Conservation (phyloP, 2,888 invertebrate species). For the Drosophila aldrichi region DNA sequence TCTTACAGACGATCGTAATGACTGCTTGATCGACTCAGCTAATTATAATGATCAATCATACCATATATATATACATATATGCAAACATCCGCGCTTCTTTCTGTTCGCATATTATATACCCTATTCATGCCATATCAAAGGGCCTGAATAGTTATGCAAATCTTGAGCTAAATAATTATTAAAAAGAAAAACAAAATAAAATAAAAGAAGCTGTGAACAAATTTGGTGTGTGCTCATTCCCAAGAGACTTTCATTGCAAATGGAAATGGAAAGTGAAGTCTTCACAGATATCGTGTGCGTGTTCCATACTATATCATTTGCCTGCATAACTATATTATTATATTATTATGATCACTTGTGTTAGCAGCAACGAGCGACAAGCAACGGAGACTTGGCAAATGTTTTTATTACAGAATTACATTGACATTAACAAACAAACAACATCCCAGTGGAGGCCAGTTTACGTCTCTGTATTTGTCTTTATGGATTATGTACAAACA, state of each 20-base stretch:
- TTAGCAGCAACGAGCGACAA: conserved; percentile 39
- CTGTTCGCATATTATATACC: neutral
- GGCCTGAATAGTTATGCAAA: conserved; percentile 57
- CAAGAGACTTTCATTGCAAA: conserved; percentile 37
- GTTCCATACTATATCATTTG: conserved; percentile 5
- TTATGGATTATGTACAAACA: conserved; percentile 19
- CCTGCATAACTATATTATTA: conserved; percentile 24
- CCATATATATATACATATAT: neutral
- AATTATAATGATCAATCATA: neutral
- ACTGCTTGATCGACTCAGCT: neutral
- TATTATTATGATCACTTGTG: conserved; percentile 36
- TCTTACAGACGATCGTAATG: neutral
- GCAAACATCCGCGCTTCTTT: neutral
- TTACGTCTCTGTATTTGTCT: conserved; percentile 19
- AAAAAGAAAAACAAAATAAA: neutral
- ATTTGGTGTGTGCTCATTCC: conserved; percentile 26
- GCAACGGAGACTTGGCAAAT: conserved; percentile 42
- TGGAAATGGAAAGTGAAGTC: conserved; percentile 49
- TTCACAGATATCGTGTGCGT: conserved; percentile 4
- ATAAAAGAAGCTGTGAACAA: conserved; percentile 40
- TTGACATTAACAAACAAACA: conserved; percentile 33
- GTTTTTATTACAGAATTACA: conserved; percentile 51
- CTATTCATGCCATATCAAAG: neutral
- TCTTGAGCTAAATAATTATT: conserved; percentile 26
- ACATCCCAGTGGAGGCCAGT: conserved; percentile 35